These are phyloP conservation scores for Caiman crocodilus DNA, from an alignment of 2,797 vertebrate genomes.

Conservation along the genomic window DNA sequence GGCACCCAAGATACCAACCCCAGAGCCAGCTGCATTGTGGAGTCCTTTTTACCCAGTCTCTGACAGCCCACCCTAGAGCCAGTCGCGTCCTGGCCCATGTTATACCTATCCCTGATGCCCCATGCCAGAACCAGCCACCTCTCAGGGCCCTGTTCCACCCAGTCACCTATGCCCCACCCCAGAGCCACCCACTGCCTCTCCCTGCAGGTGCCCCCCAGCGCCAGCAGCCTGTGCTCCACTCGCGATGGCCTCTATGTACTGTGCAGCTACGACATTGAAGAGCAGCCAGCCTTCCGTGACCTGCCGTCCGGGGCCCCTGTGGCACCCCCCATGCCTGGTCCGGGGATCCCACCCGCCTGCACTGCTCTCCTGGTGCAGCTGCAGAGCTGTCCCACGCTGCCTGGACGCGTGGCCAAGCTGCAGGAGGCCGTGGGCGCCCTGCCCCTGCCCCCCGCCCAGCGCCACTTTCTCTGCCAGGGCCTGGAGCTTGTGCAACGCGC, in stretches of 20 bases:
- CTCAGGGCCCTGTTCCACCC: no score
- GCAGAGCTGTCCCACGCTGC: conserved; percentile 67
- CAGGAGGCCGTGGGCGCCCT: conserved; percentile 76
- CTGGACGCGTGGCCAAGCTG: conserved; percentile 74
- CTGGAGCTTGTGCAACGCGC: no score
- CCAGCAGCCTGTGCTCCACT: conserved; percentile 75
- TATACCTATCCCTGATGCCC: no score
- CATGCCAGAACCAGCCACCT: not conserved
- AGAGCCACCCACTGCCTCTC: not conserved
- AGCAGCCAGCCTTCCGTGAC: conserved; percentile 35
- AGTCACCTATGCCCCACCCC: not conserved
- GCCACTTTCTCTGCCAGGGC: conserved; percentile 73
- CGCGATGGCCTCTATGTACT: conserved; percentile 79
- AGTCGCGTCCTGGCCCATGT: no score
- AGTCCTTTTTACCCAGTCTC: no score
- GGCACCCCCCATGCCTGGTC: not conserved
- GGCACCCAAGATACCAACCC: no score
- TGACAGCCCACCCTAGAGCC: no score
- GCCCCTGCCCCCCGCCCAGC: conserved; percentile 72
- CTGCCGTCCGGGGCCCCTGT: conserved; percentile 41
- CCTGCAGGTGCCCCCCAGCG: conserved; percentile 73
- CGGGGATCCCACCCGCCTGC: not conserved
- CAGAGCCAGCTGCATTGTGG: no score
- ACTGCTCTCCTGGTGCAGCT: conserved; percentile 74
- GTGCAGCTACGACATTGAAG: conserved; percentile 76